These are phyloP conservation scores for Leuctra nigra DNA, from an alignment of 2,888 invertebrate genomes.

Conservation along the genomic window DNA sequence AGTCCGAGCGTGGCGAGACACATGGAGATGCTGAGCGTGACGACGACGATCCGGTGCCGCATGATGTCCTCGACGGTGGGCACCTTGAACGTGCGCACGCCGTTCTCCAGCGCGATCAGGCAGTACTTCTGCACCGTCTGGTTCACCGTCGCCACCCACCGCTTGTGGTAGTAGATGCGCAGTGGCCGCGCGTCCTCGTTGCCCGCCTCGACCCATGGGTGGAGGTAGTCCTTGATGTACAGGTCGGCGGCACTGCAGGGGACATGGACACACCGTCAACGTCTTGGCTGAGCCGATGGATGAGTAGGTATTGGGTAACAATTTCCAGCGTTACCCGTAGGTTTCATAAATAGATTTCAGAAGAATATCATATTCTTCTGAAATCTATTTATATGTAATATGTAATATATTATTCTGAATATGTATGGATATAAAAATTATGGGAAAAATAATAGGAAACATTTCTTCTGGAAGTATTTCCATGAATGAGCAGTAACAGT, in stretches of 20 bases:
- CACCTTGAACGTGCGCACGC: slow-evolving; percentile 52
- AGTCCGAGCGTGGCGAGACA: slow-evolving; percentile 61
- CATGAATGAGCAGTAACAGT: too few relatives aligned
- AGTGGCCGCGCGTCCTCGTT: slow-evolving; percentile 60
- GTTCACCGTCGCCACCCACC: slow-evolving; percentile 73
- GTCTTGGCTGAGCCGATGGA: too few relatives aligned
- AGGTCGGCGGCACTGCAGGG: slow-evolving; percentile 26
- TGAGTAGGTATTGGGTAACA: too few relatives aligned
- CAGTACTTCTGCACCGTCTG: slow-evolving; percentile 67
- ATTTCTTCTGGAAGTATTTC: too few relatives aligned
- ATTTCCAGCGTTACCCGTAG: too few relatives aligned
- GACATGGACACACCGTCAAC: too few relatives aligned
- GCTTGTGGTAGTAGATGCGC: slow-evolving; percentile 70
- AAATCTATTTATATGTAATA: not conserved
- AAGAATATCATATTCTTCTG: not conserved
- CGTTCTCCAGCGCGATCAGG: slow-evolving; percentile 51
- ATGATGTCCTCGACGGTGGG: slow-evolving; percentile 66
- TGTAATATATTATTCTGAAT: too few relatives aligned
- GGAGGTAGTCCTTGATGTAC: slow-evolving; percentile 58
- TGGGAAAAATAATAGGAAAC: too few relatives aligned
- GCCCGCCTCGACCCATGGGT: slow-evolving; percentile 64
- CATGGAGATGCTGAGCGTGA: slow-evolving; percentile 72
- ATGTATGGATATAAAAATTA: too few relatives aligned
- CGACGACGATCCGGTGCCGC: slow-evolving; percentile 65
- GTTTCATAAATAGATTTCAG: too few relatives aligned